Evolutionary conservation across 1,140 invertebrate genomes (phyloP), one percentile per base, ranked within the genome.

Genomic region (Pectinophora gossypiella): DNA sequence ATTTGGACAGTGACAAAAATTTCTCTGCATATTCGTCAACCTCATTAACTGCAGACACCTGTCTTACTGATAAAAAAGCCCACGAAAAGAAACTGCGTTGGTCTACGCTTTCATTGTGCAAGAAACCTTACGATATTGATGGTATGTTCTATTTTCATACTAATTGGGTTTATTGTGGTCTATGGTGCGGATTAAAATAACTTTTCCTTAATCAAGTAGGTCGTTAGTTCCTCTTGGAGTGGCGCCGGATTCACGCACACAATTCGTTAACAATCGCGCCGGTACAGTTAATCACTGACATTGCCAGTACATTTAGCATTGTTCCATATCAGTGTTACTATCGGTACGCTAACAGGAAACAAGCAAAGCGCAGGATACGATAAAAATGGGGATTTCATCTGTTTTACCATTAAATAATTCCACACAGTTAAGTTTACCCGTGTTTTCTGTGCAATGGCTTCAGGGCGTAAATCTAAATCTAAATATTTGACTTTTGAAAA

Each of bases 361-460:
- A 68, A 64, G 57, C 64, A 47, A 64, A 61, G 52, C 55, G 49
- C 21, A 61, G 68, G 72, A 76, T 74, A 84, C 65, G 74, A 55
- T 75, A 85, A 82, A 76, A 80, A 66, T 71, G 59, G 57, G 71
- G 68, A 80, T 80, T 84, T 79, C 51, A 65, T 62, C 45, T 64
- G 44, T 52, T 60, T 66, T 62, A 64, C 54, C 61, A 71, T 67
- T 64, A 22, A 57, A 36, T 66, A 45, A 64, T 64, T 58, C 27
- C 7, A 10, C 36, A 15, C 50, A 54, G 48, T 59, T 50, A 35
- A 35, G 53, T 44, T 54, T 40, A 54, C 64, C 56, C 64, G 67
- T 58, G 66, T 69, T 62, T 46, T 52, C 51, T 48, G 50, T 52
- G 51, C 48, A 61, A 83, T 83, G 79, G 43, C 65, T 45, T 53